Conservation (phyloP, 2,888 invertebrate species). For the Agelastica alni region DNA sequence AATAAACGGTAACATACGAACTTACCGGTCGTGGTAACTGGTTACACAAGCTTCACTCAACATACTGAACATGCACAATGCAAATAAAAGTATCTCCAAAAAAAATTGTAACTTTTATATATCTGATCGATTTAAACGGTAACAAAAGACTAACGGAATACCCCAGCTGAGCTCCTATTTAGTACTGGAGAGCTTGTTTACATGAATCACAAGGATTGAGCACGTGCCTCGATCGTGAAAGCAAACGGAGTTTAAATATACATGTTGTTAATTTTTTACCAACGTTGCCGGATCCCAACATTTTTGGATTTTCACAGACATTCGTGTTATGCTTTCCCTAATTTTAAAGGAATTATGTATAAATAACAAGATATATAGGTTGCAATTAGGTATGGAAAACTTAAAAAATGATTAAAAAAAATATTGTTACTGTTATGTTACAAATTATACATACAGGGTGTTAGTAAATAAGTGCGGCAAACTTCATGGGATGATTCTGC, state of each 20-base stretch:
- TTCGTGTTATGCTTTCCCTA: too few relatives aligned
- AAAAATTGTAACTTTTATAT: slow-evolving; percentile 13
- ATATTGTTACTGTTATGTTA: too few relatives aligned
- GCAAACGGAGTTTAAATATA: too few relatives aligned
- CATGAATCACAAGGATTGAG: slow-evolving; percentile 31
- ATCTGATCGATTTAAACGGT: slow-evolving; percentile 15
- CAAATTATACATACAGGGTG: too few relatives aligned
- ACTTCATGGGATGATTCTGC: too few relatives aligned
- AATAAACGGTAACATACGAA: background rate
- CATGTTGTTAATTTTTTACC: background rate
- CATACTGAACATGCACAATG: slow-evolving; percentile 10
- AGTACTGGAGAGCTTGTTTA: slow-evolving; percentile 40
- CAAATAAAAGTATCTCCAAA: slow-evolving; percentile 12
- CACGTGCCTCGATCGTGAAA: slow-evolving; percentile 35
- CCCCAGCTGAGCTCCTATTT: slow-evolving; percentile 33
- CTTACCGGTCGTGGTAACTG: slow-evolving; percentile 23
- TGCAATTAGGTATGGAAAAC: too few relatives aligned
- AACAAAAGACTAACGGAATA: slow-evolving; percentile 30
- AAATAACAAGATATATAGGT: too few relatives aligned
- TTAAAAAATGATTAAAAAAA: too few relatives aligned
- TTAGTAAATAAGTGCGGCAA: too few relatives aligned
- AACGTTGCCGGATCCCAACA: background rate
- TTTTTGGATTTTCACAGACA: too few relatives aligned
- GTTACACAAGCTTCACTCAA: slow-evolving; percentile 17
- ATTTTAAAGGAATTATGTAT: too few relatives aligned